Percentiles rank a stretch among this genome's conserved stretches.
phyloP scores from a whole-genome alignment of 1,140 invertebrate genomes.

The Sycophaga agraensis region DNA sequence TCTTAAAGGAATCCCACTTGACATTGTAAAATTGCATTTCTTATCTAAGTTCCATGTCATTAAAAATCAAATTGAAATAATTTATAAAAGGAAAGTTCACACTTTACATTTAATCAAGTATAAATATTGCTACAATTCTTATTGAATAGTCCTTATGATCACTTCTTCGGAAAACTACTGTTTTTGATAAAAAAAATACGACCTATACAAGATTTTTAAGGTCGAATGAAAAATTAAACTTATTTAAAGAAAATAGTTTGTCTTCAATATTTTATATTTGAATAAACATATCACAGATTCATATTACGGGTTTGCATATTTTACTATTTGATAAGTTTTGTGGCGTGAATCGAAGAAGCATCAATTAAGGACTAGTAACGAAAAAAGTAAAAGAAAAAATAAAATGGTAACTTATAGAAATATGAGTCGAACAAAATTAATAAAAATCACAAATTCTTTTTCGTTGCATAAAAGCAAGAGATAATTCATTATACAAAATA shows the following conservation, averaged over 20 bases:
- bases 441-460: constrained; percentile 33
- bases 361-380: constrained; percentile 34
- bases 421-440: constrained; percentile 11
- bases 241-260: background rate
- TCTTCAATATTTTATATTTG: constrained; percentile 7
- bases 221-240: constrained; percentile 3
- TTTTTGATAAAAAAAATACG: constrained; percentile 31
- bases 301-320: constrained; percentile 19
- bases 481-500: constrained; percentile 42
- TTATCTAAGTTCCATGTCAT: background rate
- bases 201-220: constrained; percentile 18
- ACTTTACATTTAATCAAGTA: background rate
- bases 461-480: constrained; percentile 38
- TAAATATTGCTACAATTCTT: background rate
- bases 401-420: constrained; percentile 20
- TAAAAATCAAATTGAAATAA: background rate
- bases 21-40: constrained; percentile 11
- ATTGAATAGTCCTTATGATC: constrained; percentile 6
- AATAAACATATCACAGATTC: constrained; percentile 25
- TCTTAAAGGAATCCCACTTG: background rate
- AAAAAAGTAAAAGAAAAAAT: constrained; percentile 2
- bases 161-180: constrained; percentile 3
- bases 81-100: background rate
- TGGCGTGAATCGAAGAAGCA: constrained; percentile 41
- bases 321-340: background rate